Evolutionary conservation across 2,888 invertebrate species (phyloP).

Genomic region (Ichneumoninae sp.): DNA sequence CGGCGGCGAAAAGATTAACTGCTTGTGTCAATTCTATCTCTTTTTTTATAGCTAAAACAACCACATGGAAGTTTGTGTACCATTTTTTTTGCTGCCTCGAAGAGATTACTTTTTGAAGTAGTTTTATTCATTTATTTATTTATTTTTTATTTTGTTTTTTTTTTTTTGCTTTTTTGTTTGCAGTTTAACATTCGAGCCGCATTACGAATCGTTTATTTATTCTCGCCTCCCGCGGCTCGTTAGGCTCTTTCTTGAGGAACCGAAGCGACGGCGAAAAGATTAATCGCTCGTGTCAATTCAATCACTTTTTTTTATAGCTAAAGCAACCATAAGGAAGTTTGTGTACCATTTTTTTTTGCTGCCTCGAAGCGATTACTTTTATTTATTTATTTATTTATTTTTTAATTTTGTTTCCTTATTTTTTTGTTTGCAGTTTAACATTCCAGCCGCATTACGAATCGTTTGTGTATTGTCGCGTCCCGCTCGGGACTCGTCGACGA

Average conservation of each 20-base stretch:
- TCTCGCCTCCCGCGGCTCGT: not conserved
- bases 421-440: not conserved
- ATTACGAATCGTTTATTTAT: constrained; percentile 8
- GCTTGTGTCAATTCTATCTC: not conserved
- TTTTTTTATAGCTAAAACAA: not conserved
- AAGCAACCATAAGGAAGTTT: not conserved
- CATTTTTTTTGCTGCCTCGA: not conserved
- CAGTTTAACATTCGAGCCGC: not conserved
- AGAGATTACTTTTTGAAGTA: not conserved
- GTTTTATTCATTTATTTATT: not conserved
- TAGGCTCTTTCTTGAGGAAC: no score
- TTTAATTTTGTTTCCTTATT: not conserved
- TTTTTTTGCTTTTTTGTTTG: not conserved
- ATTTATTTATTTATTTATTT: not conserved
- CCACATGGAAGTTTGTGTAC: not conserved
- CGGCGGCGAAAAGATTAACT: no score
- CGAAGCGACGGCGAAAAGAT: no score
- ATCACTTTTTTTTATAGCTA: not conserved
- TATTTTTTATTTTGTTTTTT: not conserved
- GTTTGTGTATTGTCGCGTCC: constrained; percentile 1
- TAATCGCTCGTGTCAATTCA: not conserved
- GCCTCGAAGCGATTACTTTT: not conserved
- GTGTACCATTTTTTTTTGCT: not conserved
- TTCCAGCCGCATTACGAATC: not conserved
- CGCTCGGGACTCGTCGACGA: constrained; percentile 8